phyloP scores from a whole-genome alignment of 2,888 invertebrate genomes.

The Resseliella maxima region DNA sequence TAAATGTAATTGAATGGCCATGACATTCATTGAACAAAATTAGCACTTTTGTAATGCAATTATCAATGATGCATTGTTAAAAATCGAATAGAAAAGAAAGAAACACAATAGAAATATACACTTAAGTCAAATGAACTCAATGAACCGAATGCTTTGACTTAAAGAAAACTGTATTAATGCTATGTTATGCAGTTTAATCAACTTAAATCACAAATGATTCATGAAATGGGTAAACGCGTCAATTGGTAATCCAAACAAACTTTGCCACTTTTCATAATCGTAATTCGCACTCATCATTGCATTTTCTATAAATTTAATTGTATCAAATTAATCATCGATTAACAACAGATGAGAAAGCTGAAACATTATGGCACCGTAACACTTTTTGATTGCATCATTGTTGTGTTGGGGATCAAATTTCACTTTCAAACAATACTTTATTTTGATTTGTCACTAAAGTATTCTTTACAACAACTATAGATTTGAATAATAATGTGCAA shows the following conservation, averaged over 20 bases:
- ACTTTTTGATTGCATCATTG: background rate
- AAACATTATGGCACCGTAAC: background rate
- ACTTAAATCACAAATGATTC: conserved; percentile 44
- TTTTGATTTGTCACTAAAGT: background rate
- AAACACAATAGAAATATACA: too few species aligned
- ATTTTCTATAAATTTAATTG: background rate
- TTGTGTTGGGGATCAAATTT: background rate
- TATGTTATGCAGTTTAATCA: background rate
- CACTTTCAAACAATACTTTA: background rate
- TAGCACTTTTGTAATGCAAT: background rate
- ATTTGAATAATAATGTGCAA: background rate
- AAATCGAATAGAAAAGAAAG: background rate
- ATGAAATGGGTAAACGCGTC: conserved; percentile 3
- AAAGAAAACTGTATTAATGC: background rate
- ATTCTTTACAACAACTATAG: background rate
- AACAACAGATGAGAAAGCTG: background rate
- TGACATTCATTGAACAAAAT: conserved; percentile 24
- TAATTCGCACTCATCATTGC: background rate
- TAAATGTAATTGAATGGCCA: background rate
- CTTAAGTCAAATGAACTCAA: background rate
- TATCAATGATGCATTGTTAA: background rate
- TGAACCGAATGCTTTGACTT: background rate
- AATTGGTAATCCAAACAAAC: background rate
- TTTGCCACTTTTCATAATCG: background rate
- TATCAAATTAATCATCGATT: too few species aligned